These are phyloP conservation scores for Agrypnus murinus DNA, from an alignment of 2,888 invertebrate genomes.

Conservation along the genomic window DNA sequence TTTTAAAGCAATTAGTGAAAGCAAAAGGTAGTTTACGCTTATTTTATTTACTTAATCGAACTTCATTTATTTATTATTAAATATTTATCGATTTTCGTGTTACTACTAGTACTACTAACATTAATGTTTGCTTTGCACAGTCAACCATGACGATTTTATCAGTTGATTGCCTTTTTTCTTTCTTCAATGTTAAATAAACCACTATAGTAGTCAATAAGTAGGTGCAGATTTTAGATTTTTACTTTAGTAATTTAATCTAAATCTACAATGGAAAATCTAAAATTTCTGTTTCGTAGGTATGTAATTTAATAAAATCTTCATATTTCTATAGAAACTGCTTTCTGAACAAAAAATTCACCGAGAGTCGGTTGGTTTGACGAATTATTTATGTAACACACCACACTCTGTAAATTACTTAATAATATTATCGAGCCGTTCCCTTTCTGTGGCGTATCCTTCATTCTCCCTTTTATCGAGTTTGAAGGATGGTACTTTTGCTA, in stretches of 20 bases:
- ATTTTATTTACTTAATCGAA: slow-evolving; percentile 1
- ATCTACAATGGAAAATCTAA: too few relatives aligned
- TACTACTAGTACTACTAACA: too few relatives aligned
- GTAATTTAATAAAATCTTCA: slow-evolving; percentile 8
- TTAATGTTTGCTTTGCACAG: neutral
- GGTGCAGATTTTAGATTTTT: too few relatives aligned
- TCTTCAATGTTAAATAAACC: too few relatives aligned
- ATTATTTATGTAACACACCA: slow-evolving; percentile 3
- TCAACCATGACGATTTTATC: too few relatives aligned
- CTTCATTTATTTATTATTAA: slow-evolving; percentile 19
- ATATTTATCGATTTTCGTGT: neutral
- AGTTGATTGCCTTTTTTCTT: neutral
- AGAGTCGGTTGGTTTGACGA: neutral
- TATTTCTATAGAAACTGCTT: neutral
- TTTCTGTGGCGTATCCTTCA: neutral
- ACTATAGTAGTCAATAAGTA: too few relatives aligned
- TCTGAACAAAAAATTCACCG: neutral
- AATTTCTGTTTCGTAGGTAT: neutral
- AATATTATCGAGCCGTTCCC: neutral
- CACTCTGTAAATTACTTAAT: slow-evolving; percentile 15
- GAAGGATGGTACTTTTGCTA: neutral
- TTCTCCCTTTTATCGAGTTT: slow-evolving; percentile 6
- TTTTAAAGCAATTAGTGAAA: slow-evolving; percentile 22
- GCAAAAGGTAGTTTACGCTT: slow-evolving; percentile 19
- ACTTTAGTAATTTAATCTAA: too few relatives aligned